Percentiles rank a stretch among this genome's conserved stretches.
Conservation (phyloP, 2,113 vertebrate species). For the Calyptomena viridis region DNA sequence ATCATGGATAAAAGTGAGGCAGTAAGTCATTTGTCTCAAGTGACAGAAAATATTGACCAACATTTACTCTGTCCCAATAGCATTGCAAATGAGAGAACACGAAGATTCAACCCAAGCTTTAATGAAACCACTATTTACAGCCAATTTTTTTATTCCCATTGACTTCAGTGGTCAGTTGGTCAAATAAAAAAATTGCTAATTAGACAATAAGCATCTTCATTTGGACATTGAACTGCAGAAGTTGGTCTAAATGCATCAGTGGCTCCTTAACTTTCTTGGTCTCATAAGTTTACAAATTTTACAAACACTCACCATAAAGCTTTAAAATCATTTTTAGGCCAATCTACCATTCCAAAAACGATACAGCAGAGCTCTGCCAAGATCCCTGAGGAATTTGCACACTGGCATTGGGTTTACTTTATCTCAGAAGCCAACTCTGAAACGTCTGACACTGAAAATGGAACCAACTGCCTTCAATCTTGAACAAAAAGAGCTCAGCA, state of each 20-base stretch:
- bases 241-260: not conserved
- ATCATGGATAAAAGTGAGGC: not conserved
- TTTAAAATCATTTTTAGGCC: not conserved
- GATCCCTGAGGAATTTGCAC: conserved; percentile 4
- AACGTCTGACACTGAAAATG: conserved; percentile 41
- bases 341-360: not conserved
- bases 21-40: not conserved
- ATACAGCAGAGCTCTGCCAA: conserved; percentile 33
- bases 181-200: not conserved
- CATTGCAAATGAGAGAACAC: not conserved
- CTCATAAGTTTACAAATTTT: not conserved
- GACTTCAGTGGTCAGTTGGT: not conserved
- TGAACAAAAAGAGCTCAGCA: not conserved
- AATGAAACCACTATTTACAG: not conserved
- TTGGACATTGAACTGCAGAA: not conserved
- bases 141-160: not conserved
- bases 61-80: not conserved
- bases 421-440: conserved; percentile 34
- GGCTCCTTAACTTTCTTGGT: not conserved
- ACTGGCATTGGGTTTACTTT: not conserved
- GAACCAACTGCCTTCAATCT: not conserved
- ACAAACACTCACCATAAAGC: not conserved
- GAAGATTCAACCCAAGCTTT: not conserved
- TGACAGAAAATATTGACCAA: not conserved
- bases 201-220: not conserved